These are phyloP conservation scores for Acleris holmiana DNA, from an alignment of 2,888 invertebrate species.

Conservation along the genomic window DNA sequence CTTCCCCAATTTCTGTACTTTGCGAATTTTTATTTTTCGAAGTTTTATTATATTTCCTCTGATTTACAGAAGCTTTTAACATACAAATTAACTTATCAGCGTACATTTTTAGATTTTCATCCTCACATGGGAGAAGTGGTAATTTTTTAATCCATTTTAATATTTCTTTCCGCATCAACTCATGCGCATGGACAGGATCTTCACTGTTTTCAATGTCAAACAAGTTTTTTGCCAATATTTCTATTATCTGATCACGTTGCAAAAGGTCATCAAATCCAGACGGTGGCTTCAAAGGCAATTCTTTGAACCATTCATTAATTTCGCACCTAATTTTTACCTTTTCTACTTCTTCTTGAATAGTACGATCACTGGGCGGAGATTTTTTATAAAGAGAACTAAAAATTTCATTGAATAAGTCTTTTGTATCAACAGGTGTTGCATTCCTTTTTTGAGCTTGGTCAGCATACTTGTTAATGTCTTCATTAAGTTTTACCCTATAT, in stretches of 20 bases:
- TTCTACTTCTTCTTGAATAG: conserved; percentile 58
- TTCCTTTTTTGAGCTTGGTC: conserved; percentile 53
- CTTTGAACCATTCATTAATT: conserved; percentile 62
- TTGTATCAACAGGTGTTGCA: conserved; percentile 51
- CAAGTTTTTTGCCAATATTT: conserved; percentile 58
- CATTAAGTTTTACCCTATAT: conserved; percentile 54
- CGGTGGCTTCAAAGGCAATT: conserved; percentile 53
- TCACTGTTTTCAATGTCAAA: conserved; percentile 57
- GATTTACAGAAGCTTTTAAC: conserved; percentile 52
- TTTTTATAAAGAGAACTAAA: conserved; percentile 60
- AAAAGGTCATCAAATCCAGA: conserved; percentile 48
- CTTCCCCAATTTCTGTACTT: conserved; percentile 21
- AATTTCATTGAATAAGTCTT: conserved; percentile 60
- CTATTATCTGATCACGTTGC: conserved; percentile 57
- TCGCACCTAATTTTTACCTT: conserved; percentile 64
- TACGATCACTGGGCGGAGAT: conserved; percentile 55
- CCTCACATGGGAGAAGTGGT: conserved; percentile 49
- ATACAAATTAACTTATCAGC: conserved; percentile 49
- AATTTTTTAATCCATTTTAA: conserved; percentile 58
- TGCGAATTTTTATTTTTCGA: conserved; percentile 12
- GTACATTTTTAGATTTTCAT: conserved; percentile 46
- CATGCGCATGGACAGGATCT: conserved; percentile 42
- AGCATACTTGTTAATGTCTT: conserved; percentile 57
- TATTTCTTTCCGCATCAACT: conserved; percentile 58
- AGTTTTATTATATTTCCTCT: conserved; percentile 52